Percentiles rank a stretch among this genome's conserved stretches.
phyloP scores from a whole-genome alignment of 2,113 vertebrate species.

The Prochilodus magdalenae region DNA sequence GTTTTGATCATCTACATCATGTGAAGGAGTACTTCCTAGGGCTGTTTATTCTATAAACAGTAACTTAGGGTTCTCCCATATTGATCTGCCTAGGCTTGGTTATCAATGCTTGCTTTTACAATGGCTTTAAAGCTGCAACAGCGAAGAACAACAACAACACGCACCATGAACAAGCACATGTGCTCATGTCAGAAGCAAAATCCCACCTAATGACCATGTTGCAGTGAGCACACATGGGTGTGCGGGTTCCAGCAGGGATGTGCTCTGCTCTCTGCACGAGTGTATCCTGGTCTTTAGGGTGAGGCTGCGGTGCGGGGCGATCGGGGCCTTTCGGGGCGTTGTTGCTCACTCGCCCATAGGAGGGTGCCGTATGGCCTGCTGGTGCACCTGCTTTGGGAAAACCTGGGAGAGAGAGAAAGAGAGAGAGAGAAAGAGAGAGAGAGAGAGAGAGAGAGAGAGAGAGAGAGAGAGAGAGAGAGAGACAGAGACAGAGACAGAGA shows the following conservation, averaged over 20 bases:
- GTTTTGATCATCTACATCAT: too few relatives aligned
- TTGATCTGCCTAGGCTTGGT: background rate
- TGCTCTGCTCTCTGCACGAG: conserved; percentile 94
- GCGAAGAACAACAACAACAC: background rate
- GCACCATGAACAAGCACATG: too few relatives aligned
- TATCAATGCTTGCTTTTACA: background rate
- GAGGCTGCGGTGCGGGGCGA: conserved; percentile 69
- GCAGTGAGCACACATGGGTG: conserved; percentile 93
- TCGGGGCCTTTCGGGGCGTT: conserved; percentile 62
- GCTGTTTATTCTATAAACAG: too few relatives aligned
- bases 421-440: too few relatives aligned
- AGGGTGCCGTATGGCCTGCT: conserved; percentile 66
- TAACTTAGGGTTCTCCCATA: too few relatives aligned
- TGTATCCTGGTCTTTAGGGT: conserved; percentile 83
- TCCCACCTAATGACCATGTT: conserved; percentile 90
- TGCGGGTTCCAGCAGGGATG: conserved; percentile 91
- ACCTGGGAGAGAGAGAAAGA: too few relatives aligned
- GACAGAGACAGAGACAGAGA: conserved; percentile 16
- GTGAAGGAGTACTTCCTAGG: too few relatives aligned
- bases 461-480: conserved; percentile 37
- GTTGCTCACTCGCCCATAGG: conserved; percentile 79
- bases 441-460: conserved; percentile 25
- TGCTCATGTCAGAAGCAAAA: background rate
- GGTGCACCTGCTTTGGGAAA: conserved; percentile 65
- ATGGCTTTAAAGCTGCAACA: background rate